These are phyloP conservation scores for Melanotaenia duboulayi DNA, from an alignment of 2,113 vertebrate species.

Conservation along the genomic window DNA sequence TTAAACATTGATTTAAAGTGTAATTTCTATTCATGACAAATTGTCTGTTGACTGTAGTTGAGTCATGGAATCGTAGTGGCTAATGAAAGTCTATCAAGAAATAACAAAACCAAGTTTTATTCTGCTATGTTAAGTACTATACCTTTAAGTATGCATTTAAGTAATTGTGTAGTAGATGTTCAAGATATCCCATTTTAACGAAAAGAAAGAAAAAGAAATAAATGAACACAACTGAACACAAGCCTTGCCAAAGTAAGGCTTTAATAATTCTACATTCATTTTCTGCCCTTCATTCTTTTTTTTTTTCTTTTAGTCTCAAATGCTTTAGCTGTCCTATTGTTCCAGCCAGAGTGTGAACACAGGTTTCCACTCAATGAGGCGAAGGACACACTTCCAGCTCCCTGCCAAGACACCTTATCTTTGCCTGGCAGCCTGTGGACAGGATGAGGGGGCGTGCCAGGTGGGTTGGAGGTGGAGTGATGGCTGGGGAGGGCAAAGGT, in stretches of 20 bases:
- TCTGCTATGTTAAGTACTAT: too few relatives aligned
- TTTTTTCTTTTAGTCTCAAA: constrained; percentile 29
- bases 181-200: not conserved
- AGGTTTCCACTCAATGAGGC: constrained; percentile 71
- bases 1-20: too few relatives aligned
- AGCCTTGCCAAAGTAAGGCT: constrained; percentile 15
- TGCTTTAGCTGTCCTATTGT: constrained; percentile 73
- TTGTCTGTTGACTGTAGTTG: too few relatives aligned
- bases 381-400: constrained; percentile 71
- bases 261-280: constrained; percentile 34
- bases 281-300: constrained; percentile 19
- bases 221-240: not conserved
- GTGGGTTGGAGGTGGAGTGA: constrained; percentile 2
- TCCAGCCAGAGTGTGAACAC: constrained; percentile 62
- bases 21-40: too few relatives aligned
- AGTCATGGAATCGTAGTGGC: too few relatives aligned
- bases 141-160: too few relatives aligned
- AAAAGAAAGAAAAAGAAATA: not conserved
- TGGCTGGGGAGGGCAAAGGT: constrained; percentile 46
- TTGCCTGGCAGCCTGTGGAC: constrained; percentile 75
- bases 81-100: too few relatives aligned
- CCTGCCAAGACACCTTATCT: constrained; percentile 82
- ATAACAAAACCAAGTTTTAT: too few relatives aligned
- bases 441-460: constrained; percentile 64
- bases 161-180: too few relatives aligned